phyloP scores from a whole-genome alignment of 2,888 invertebrate species.

The Habrosyne pyritoides region DNA sequence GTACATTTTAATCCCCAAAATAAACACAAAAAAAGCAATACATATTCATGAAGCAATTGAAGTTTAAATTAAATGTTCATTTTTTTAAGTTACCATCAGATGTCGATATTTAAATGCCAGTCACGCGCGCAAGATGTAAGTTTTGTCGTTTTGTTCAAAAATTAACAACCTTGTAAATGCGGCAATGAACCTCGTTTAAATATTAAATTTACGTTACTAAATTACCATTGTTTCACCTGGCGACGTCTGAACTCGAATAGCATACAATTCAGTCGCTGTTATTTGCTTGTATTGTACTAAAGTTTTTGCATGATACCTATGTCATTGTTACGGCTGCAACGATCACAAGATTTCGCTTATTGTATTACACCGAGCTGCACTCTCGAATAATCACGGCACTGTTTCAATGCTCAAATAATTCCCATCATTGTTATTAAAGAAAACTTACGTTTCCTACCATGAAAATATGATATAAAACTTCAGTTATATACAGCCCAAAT shows the following conservation, averaged over 20 bases:
- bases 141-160: slow-evolving; percentile 39
- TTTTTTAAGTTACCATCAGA: neutral
- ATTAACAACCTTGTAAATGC: slow-evolving; percentile 51
- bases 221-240: slow-evolving; percentile 1
- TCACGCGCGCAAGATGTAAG: slow-evolving; percentile 34
- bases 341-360: slow-evolving; percentile 62
- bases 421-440: slow-evolving; percentile 52
- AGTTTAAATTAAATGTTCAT: neutral
- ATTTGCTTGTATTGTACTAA: slow-evolving; percentile 23
- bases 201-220: neutral
- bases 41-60: neutral
- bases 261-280: slow-evolving; percentile 17
- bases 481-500: neutral
- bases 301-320: slow-evolving; percentile 44
- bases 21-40: neutral
- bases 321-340: slow-evolving; percentile 42
- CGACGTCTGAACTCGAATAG: slow-evolving; percentile 16
- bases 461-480: slow-evolving; percentile 3
- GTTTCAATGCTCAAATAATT: slow-evolving; percentile 51
- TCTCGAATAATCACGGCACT: slow-evolving; percentile 44
- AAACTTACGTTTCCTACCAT: slow-evolving; percentile 28
- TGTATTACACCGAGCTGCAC: slow-evolving; percentile 41
- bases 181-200: slow-evolving; percentile 51
- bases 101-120: slow-evolving; percentile 26
- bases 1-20: too few relatives aligned